Evolutionary conservation across 2,888 invertebrate species (phyloP), one percentile per base, ranked within the genome.

Genomic region (Eumerus sabulonum): DNA sequence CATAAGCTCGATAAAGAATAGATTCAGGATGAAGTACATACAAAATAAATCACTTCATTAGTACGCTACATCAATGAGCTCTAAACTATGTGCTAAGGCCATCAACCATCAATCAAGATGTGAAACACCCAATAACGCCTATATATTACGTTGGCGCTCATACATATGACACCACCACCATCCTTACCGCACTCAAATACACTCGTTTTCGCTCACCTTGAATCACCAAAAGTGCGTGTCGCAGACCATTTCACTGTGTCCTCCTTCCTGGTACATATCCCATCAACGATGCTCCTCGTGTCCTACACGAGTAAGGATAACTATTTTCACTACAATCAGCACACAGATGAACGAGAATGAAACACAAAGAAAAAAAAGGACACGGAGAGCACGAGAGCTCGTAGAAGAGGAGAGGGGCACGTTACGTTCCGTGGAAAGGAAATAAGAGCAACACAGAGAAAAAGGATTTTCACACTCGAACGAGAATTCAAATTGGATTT

Each of bases 151-250:
- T 27, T 27, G 3, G 3, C 27, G 27, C 27, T 27, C 27, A 27
- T 27, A 27, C 27, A 7, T 27, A 27, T 27, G 3, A 7, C 27
- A 27, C 27, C 27, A 27, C 27, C 27, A 2, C 27, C n/a, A n/a
- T n/a, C n/a, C n/a, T n/a, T n/a, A n/a, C 27, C 27, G 27, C 3
- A 27, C 27, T 4, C 27, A 7, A 7, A 27, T 7, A 27, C 27
- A 27, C 2, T 27, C 27, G 27, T 27, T 27, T 27, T 27, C 27
- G 50, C 77, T 77, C 77, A 77, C 77, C 77, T 77, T 77, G 63
- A 68, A 77, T 77, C 67, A 54, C 51, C 57, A 57, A 36, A 36
- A 51, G 66, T 72, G 66, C 66, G 45, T 77, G 56, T 77, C 67
- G 72, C 67, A 72, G n/a, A n/a, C n/a, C 76, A 57, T 62, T 67